These are phyloP conservation scores for Taeniopygia guttata DNA, from an alignment of 2,797 vertebrate genomes.

Conservation along the genomic window DNA sequence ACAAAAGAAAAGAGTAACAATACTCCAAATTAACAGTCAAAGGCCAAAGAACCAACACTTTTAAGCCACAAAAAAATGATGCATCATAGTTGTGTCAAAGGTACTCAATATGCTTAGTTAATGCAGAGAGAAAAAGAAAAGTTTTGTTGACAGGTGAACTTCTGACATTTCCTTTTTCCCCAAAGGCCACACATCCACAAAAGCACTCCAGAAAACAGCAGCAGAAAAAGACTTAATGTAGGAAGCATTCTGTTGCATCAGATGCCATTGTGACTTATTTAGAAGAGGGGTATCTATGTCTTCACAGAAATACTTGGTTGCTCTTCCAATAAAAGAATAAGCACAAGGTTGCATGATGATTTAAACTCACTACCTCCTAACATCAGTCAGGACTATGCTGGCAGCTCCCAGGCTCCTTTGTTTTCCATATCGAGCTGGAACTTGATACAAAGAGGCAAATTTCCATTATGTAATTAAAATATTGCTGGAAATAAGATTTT, in stretches of 20 bases:
- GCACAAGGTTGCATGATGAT: neutral
- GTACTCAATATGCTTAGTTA: neutral
- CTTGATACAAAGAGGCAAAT: neutral
- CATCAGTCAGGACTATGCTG: neutral
- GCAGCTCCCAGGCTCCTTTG: neutral
- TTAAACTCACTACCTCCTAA: neutral
- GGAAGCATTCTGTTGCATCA: neutral
- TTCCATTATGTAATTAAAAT: constrained; percentile 18
- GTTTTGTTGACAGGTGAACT: neutral
- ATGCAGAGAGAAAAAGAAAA: neutral
- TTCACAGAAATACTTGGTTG: neutral
- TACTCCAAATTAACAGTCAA: neutral
- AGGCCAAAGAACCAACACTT: neutral
- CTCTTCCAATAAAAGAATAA: neutral
- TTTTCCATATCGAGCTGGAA: neutral
- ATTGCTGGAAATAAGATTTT: neutral
- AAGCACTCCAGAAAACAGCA: neutral
- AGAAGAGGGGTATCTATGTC: neutral
- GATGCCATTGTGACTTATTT: neutral
- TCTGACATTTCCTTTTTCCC: neutral
- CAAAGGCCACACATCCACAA: neutral
- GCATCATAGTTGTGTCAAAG: accelerated
- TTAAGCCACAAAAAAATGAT: neutral
- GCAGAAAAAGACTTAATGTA: neutral
- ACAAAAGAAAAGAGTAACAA: neutral